These are phyloP conservation scores for Platichthys flesus DNA, from an alignment of 2,113 vertebrate genomes.

Conservation along the genomic window DNA sequence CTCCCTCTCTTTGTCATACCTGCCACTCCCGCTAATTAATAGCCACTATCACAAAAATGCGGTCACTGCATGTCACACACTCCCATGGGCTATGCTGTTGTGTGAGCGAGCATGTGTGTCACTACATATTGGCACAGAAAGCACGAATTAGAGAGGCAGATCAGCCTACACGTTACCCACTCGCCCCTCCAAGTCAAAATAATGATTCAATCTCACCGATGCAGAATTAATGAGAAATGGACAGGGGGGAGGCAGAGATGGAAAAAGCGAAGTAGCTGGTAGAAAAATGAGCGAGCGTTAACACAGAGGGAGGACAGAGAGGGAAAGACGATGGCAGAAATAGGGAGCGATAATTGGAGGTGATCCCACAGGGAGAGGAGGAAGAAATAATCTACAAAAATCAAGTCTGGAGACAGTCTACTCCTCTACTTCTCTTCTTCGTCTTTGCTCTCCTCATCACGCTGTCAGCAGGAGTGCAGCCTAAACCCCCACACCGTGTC, in stretches of 20 bases:
- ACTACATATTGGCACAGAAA: constrained; percentile 58
- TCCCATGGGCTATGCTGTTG: constrained; percentile 27
- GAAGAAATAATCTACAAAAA: constrained; percentile 24
- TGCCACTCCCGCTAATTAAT: constrained; percentile 47
- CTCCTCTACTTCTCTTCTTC: background rate
- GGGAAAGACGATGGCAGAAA: constrained; percentile 1
- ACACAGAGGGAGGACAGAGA: constrained; percentile 7
- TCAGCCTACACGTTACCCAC: constrained; percentile 32
- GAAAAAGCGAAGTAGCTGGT: background rate
- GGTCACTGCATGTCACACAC: constrained; percentile 31
- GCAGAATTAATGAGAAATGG: constrained; percentile 34
- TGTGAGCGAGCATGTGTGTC: constrained; percentile 9
- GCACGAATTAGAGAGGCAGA: constrained; percentile 47
- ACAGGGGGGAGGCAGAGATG: constrained; percentile 20
- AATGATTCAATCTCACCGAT: constrained; percentile 32
- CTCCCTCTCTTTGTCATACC: constrained; percentile 20
- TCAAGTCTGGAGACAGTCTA: constrained; percentile 11
- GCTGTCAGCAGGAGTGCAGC: constrained; percentile 52
- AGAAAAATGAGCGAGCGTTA: background rate
- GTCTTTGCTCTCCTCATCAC: constrained; percentile 34
- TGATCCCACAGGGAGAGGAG: constrained; percentile 12
- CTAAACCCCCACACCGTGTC: constrained; percentile 13
- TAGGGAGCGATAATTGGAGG: constrained; percentile 38
- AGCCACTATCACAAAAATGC: constrained; percentile 30
- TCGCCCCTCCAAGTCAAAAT: constrained; percentile 50